Percentiles rank a stretch among this genome's conserved stretches.
phyloP scores from a whole-genome alignment of 2,113 vertebrate genomes.

The Apodemus sylvaticus region DNA sequence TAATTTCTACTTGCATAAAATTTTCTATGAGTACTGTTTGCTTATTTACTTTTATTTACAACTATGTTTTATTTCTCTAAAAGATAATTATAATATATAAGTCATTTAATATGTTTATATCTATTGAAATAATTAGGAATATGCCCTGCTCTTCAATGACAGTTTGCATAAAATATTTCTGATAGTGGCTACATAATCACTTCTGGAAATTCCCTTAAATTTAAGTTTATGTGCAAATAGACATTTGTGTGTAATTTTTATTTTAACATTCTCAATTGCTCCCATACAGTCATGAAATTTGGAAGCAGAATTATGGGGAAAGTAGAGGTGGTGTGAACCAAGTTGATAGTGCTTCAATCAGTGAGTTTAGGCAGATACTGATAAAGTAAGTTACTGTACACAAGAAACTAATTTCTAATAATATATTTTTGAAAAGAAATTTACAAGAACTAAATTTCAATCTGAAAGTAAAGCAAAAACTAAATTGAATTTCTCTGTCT shows the following conservation, averaged over 20 bases:
- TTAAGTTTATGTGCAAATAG: not conserved
- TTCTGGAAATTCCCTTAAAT: not conserved
- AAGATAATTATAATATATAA: not conserved
- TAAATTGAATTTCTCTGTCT: constrained; percentile 49
- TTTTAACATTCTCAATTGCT: not conserved
- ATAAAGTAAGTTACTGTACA: not conserved
- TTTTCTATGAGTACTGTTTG: not conserved
- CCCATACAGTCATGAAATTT: not conserved
- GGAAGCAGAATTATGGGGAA: not conserved
- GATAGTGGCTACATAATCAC: not conserved
- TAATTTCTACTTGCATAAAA: not conserved
- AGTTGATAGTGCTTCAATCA: not conserved
- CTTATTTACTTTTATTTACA: constrained; percentile 4
- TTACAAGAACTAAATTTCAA: constrained; percentile 44
- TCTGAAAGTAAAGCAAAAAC: constrained; percentile 43
- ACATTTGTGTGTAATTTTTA: not conserved
- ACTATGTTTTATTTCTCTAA: not conserved
- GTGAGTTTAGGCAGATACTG: not conserved
- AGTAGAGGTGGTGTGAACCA: not conserved
- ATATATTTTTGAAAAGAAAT: constrained; percentile 50
- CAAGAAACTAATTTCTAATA: constrained; percentile 19
- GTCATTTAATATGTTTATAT: not conserved
- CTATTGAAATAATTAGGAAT: not conserved
- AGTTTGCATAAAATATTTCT: not conserved
- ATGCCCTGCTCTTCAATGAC: not conserved